Evolutionary conservation across 1,140 invertebrate species (phyloP).

Genomic region (Micrasema longulum): DNA sequence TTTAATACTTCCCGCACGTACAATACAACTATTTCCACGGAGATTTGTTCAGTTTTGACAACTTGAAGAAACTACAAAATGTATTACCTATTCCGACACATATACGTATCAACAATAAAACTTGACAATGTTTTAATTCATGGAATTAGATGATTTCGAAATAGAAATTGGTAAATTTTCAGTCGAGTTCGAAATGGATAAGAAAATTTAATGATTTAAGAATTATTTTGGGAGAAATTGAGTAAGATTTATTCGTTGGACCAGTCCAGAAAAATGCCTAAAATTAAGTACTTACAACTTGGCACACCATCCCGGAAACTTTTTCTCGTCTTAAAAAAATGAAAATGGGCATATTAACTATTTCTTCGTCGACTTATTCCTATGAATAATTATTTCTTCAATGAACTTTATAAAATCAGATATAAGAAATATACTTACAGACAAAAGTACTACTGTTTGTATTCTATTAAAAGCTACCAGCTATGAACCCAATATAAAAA

Average conservation of each 20-base stretch:
- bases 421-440: neutral
- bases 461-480: too few species aligned
- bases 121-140: conserved; percentile 11
- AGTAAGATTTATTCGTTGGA: conserved; percentile 21
- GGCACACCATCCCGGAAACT: conserved; percentile 3
- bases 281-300: conserved; percentile 28
- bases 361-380: too few species aligned
- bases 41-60: too few species aligned
- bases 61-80: too few species aligned
- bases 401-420: neutral
- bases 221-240: conserved; percentile 25
- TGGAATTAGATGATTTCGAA: conserved; percentile 8
- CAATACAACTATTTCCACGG: too few species aligned
- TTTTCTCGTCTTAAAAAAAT: conserved; percentile 1
- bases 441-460: too few species aligned
- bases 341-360: too few species aligned
- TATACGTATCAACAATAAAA: conserved; percentile 24
- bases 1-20: too few species aligned
- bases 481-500: too few species aligned
- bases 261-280: conserved; percentile 23
- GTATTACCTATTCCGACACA: conserved; percentile 16
- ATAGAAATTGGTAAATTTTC: conserved; percentile 23
- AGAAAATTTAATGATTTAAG: conserved; percentile 24
- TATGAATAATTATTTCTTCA: too few species aligned
- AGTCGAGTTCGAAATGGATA: conserved; percentile 27